Conservation (phyloP, 64 coral and sea anemone species). For the Pocillopora damicornis region DNA sequence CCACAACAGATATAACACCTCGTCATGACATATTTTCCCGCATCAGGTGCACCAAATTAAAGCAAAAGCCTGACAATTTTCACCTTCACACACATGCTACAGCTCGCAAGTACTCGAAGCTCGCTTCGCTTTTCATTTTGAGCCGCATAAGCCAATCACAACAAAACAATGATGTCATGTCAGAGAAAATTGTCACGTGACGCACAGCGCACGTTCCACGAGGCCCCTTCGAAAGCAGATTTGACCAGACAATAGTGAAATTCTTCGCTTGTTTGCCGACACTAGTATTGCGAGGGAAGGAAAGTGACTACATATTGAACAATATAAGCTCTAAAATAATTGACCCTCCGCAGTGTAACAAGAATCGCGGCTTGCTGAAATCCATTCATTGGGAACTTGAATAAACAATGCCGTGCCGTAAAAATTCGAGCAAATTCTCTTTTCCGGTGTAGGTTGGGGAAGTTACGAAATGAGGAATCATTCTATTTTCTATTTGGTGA, state of each 20-base stretch:
- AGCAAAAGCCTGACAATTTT: constrained; percentile 17
- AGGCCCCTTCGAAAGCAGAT: neutral
- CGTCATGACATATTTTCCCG: constrained; percentile 14
- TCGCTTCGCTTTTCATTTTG: constrained; percentile 40
- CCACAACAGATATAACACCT: constrained; percentile 15
- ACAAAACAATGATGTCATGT: constrained; percentile 35
- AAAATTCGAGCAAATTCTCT: neutral
- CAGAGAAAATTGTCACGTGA: constrained; percentile 34
- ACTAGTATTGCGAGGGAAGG: neutral
- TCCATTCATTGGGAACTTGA: neutral
- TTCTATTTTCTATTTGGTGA: neutral
- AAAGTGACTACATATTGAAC: neutral
- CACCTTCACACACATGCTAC: constrained; percentile 1
- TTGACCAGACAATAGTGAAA: neutral
- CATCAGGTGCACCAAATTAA: constrained; percentile 18
- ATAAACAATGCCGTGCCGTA: neutral
- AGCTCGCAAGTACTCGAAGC: constrained; percentile 6
- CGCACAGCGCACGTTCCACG: constrained; percentile 13
- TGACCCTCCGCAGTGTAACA: neutral
- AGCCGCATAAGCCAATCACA: constrained; percentile 42
- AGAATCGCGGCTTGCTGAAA: neutral
- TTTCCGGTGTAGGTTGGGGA: neutral
- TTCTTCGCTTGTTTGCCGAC: constrained; percentile 10
- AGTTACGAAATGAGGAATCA: neutral
- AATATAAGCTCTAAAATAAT: neutral